Base-by-base conservation (phyloP, 2,113 vertebrate species). In the Scalopus aquaticus region DNA sequence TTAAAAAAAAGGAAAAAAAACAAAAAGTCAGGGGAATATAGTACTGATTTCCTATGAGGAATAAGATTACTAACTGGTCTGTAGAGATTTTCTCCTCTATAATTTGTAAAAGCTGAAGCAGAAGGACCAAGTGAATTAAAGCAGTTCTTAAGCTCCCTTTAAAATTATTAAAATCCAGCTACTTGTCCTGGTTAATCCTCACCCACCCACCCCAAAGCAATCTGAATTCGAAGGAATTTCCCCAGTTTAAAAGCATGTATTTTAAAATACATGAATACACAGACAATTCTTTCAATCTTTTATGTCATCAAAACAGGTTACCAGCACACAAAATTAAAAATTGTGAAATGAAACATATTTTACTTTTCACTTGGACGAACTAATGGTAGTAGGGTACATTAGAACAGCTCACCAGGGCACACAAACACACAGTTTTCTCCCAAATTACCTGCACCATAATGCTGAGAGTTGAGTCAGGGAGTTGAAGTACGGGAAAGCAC, bases 81-180 rank as follows among this genome's bases (percentile, higher is more conserved):
- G 35, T 7, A 81, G 60, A 46, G 13, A 82, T 69, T 90, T 69
- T 37, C 79, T n/a, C 67, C 17, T 65, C 79, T 76, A 46, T 15
- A 15, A 42, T 39, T 26, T 93, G 0, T 70, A 86, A 83, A 69
- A 30, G 32, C 69, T 58, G 15, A 90, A 74, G 24, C 58, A 72
- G 12, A 15, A 80, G 30, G 24, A 28, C 58, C 44, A 81, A 2
- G 22, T 54, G n/a, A 28, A 65, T 46, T 49, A 94, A 3, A 80
- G 16, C 20, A 74, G 92, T 58, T 91, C 77, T 92, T 17, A 73
- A 91, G 28, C 30, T 83, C 15, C 17, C 78, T 44, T 39, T 83
- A 87, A 96, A 80, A 88, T 80, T 69, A 62, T 62, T 42, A 88
- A 88, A 80, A 69, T 76, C 15, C 60, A 80, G 58, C 46, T 86